Percentiles rank a stretch among this genome's conserved stretches.
Conservation (phyloP, 2,113 vertebrate species). For the Rattus rattus region DNA sequence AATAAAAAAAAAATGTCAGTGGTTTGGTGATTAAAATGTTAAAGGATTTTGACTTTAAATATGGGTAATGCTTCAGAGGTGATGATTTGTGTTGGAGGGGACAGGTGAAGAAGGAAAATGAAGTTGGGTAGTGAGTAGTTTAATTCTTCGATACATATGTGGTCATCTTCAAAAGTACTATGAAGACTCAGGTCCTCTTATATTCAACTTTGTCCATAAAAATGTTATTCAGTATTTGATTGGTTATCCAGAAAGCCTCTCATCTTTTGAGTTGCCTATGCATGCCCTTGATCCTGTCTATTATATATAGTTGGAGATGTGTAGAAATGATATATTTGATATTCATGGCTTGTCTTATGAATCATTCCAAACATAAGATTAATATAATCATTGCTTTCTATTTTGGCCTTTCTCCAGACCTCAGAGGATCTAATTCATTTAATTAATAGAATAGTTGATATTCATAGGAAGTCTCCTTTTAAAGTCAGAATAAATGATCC, state of each 20-base stretch:
- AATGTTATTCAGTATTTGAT: background rate
- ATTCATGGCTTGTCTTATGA: constrained; percentile 64
- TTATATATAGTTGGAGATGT: constrained; percentile 42
- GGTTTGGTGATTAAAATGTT: background rate
- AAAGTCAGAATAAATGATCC: constrained; percentile 71
- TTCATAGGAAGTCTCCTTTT: constrained; percentile 31
- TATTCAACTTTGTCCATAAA: background rate
- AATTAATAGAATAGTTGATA: constrained; percentile 72
- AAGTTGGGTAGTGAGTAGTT: background rate
- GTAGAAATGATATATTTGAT: constrained; percentile 57
- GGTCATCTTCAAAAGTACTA: background rate
- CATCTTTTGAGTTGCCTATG: constrained; percentile 14
- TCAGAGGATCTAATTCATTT: constrained; percentile 67
- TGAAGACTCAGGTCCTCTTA: background rate
- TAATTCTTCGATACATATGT: background rate
- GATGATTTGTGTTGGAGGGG: background rate
- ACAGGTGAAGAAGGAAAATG: background rate
- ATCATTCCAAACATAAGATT: constrained; percentile 59
- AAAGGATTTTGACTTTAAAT: background rate
- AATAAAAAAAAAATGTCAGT: background rate
- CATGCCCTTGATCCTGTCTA: background rate
- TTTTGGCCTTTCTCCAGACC: constrained; percentile 64
- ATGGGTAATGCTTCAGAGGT: background rate
- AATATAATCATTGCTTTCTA: constrained; percentile 55
- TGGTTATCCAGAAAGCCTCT: background rate